Evolutionary conservation across 2,113 vertebrate genomes (phyloP).

Genomic region (Tupaia tana): DNA sequence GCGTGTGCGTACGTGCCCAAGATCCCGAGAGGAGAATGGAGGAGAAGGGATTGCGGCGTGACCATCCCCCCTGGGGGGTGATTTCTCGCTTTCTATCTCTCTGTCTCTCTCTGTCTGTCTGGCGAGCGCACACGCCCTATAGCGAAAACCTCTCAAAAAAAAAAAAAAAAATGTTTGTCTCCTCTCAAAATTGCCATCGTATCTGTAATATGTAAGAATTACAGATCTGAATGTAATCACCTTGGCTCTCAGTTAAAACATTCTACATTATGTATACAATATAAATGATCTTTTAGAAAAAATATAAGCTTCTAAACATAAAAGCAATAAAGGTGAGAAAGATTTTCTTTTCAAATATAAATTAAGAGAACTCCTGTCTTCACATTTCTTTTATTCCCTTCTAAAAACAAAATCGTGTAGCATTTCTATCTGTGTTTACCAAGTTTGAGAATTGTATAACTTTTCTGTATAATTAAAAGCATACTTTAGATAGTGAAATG

Average conservation of each 20-base stretch:
- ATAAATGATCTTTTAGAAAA: background rate
- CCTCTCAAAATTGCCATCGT: background rate
- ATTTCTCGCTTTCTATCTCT: too few species aligned
- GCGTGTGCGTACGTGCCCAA: too few species aligned
- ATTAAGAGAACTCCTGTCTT: background rate
- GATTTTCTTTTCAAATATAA: conserved; percentile 27
- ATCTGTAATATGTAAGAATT: background rate
- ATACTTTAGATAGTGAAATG: conserved; percentile 55
- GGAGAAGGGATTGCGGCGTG: too few species aligned
- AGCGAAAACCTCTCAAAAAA: too few species aligned
- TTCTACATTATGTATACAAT: background rate
- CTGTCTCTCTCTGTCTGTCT: too few species aligned
- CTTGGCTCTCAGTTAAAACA: background rate
- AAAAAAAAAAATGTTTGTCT: background rate
- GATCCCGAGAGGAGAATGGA: too few species aligned
- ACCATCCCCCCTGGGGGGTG: too few species aligned
- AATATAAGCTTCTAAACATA: background rate
- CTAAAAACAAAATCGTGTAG: background rate
- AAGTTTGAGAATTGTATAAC: conserved; percentile 56
- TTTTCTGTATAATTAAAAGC: conserved; percentile 68
- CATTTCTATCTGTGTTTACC: conserved; percentile 50
- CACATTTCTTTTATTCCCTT: background rate
- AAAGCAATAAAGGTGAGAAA: background rate
- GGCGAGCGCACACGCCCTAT: too few species aligned
- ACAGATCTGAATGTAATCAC: background rate